Evolutionary conservation across 1,140 invertebrate species (phyloP).

Genomic region (Hermetia illucens): DNA sequence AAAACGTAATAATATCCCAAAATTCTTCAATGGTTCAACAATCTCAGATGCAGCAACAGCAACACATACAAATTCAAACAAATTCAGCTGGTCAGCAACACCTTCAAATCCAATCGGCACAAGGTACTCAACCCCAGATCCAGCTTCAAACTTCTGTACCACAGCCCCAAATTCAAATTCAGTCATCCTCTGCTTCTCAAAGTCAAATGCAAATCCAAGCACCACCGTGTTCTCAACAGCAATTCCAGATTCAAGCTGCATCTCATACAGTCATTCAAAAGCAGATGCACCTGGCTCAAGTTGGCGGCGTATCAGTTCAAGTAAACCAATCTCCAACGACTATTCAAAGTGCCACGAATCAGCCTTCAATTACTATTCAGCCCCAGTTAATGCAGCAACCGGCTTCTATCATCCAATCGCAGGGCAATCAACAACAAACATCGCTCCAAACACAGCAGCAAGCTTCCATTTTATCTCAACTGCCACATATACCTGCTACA

Average conservation of each 20-base stretch:
- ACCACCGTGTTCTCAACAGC: background rate
- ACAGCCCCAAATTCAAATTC: conserved; percentile 8
- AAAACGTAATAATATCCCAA: background rate
- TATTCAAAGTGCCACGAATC: too few relatives aligned
- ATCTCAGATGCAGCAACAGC: conserved; percentile 8
- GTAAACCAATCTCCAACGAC: too few relatives aligned
- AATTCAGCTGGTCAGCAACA: too few relatives aligned
- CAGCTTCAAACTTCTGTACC: conserved; percentile 9
- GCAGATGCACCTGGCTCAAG: background rate
- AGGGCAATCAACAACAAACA: too few relatives aligned
- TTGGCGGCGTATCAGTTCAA: too few relatives aligned
- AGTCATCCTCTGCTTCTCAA: too few relatives aligned
- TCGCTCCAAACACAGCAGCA: too few relatives aligned
- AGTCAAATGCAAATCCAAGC: conserved; percentile 1
- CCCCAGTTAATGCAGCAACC: conserved; percentile 2
- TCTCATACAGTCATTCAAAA: background rate
- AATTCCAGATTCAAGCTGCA: background rate
- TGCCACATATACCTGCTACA: conserved; percentile 27
- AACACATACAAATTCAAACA: conserved; percentile 7
- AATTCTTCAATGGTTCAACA: conserved; percentile 1
- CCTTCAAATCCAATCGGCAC: conserved; percentile 5
- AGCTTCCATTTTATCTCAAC: conserved; percentile 20
- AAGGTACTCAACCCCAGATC: background rate
- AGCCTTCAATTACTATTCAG: too few relatives aligned
- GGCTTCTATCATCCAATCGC: too few relatives aligned